Evolutionary conservation across 2,797 vertebrate species (phyloP).

Genomic region (Takifugu ocellatus): DNA sequence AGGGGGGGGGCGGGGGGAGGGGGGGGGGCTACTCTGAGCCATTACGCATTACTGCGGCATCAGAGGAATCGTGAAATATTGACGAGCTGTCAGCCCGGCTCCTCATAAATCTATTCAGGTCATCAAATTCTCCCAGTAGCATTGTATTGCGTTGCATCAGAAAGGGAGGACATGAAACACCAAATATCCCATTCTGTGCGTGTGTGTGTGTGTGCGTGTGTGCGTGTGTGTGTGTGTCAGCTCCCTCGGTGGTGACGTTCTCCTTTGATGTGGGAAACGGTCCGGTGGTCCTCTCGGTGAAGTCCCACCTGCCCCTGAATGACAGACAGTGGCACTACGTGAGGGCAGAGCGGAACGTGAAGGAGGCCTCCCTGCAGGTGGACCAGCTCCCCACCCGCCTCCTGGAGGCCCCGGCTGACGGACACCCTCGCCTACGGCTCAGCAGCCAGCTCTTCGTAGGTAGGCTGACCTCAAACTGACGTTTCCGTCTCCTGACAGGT

Average conservation of each 20-base stretch:
- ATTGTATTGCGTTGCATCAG: conserved; percentile 62
- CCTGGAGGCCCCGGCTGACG: conserved; percentile 80
- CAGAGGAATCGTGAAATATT: conserved; percentile 59
- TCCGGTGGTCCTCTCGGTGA: conserved; percentile 78
- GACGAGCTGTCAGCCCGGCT: conserved; percentile 59
- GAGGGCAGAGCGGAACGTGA: conserved; percentile 87
- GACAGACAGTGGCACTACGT: conserved; percentile 96
- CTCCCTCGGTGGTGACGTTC: conserved; percentile 87
- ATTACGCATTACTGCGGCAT: conserved; percentile 45
- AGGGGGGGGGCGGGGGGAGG: conserved; percentile 30
- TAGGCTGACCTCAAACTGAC: conserved; percentile 60
- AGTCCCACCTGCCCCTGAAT: conserved; percentile 85
- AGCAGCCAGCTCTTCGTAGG: conserved; percentile 94
- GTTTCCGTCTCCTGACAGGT: not conserved
- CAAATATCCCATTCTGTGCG: conserved; percentile 50
- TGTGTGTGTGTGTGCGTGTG: conserved; percentile 24
- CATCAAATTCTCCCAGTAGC: conserved; percentile 56
- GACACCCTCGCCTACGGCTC: conserved; percentile 86
- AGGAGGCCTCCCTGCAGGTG: conserved; percentile 87
- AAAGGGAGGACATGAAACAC: conserved; percentile 37
- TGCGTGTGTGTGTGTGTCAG: conserved; percentile 70
- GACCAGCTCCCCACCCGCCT: conserved; percentile 85
- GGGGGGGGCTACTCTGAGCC: conserved; percentile 33
- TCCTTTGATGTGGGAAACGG: conserved; percentile 90
- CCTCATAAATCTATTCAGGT: conserved; percentile 62